phyloP scores from a whole-genome alignment of 2,797 vertebrate species.

The Meda fulgida region DNA sequence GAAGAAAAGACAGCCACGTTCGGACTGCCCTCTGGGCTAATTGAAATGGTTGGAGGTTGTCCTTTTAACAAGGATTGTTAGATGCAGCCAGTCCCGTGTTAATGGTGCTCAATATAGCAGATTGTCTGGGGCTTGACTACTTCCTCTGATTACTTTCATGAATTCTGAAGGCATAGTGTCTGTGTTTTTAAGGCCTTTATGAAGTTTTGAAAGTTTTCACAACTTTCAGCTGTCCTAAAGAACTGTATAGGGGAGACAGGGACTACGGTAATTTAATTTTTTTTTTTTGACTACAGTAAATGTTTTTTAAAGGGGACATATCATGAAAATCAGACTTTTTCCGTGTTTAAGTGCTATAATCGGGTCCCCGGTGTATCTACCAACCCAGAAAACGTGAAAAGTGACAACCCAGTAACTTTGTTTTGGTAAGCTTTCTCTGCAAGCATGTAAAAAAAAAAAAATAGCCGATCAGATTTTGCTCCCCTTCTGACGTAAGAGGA shows the following conservation, averaged over 20 bases:
- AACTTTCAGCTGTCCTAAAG: conserved; percentile 7
- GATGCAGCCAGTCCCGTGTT: conserved; percentile 70
- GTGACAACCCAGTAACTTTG: too few relatives aligned
- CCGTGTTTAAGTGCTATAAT: too few relatives aligned
- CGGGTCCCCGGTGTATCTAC: too few relatives aligned
- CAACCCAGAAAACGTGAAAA: too few relatives aligned
- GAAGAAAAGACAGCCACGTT: conserved; percentile 55
- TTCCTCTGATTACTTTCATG: conserved; percentile 68
- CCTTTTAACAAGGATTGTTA: conserved; percentile 72
- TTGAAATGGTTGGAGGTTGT: conserved; percentile 74
- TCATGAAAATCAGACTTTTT: too few relatives aligned
- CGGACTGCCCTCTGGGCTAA: conserved; percentile 69
- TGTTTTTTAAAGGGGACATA: not conserved
- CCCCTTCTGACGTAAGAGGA: too few relatives aligned
- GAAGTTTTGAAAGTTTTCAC: not conserved
- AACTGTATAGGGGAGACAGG: not conserved
- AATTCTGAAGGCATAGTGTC: conserved; percentile 55
- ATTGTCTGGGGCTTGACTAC: conserved; percentile 74
- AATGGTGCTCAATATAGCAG: conserved; percentile 73
- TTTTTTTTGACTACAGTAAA: not conserved
- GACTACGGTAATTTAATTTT: not conserved
- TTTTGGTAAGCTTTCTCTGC: too few relatives aligned
- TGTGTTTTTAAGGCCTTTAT: conserved; percentile 22
- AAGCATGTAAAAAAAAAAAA: too few relatives aligned
- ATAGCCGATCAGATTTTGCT: too few relatives aligned